Evolutionary conservation across 2,113 vertebrate genomes (phyloP), one percentile per base, ranked within the genome.

Genomic region (Lipophrys pholis): DNA sequence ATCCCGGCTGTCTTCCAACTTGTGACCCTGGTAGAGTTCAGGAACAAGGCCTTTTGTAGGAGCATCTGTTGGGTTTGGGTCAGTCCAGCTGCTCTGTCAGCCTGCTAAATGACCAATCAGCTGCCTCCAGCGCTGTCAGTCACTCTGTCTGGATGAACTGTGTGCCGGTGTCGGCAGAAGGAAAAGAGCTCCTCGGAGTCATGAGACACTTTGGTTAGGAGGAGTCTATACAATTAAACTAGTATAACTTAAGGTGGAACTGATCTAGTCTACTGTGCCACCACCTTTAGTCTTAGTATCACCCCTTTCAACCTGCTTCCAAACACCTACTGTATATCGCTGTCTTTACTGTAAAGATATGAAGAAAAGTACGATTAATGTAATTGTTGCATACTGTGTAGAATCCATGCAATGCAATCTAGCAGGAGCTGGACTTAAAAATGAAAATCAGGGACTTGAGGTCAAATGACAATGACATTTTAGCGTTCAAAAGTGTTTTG

Each of bases 1-100:
- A 94, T 95, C 95, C 73, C 93, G 96, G 93, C 95, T 98, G 71
- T 96, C 97, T 73, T 98, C 97, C 93, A 97, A 98, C 90, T 97
- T 98, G 95, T 99, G 97, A 98, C 96, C 95, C 92, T 93, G 82
- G 89, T 89, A 78, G 70, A 87, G 84, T 89, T 89, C 61, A 69
- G 88, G 83, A 89, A 87, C 81, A 86, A 92, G 86, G 89, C 91
- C 90, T 91, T 91, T 89, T 86, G 87, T 88, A 87, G 80, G 86
- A 86, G 74, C 83, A 84, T 86, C 78, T 81, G 90, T 91, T 85
- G 60, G 81, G 84, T 87, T 76, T 62, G 63, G 85, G 82, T 90
- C 87, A 80, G 72, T 80, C 58, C 35, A 58, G 85, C 85, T 88
- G 90, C 76, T 89, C 76, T 72, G 46, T 89, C 80, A 83, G 83